Evolutionary conservation across 2,797 vertebrate genomes (phyloP), one percentile per base, ranked within the genome.

Genomic region (Helicolenus hilgendorfi): DNA sequence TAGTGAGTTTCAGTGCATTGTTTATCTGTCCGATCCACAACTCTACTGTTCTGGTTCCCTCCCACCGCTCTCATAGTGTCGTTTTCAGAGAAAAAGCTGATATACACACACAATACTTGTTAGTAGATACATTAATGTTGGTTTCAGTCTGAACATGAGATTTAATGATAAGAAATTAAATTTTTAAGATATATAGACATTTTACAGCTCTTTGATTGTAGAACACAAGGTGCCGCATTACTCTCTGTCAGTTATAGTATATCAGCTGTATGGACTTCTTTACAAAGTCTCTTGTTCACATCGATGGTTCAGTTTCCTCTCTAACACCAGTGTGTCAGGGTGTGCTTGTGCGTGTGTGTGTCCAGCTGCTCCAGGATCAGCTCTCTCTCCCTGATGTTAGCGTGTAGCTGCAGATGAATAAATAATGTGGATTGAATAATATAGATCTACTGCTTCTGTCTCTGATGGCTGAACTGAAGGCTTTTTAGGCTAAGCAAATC

Each of bases 381-480:
- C 27, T 35, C 49, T 64, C 33, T 24, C 63, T 22, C 31, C 36
- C 49, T 41, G 59, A 62, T 45, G 4, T 29, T 20, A 3, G 36
- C 4, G n/a, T 41, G 33, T 22, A n/a, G 22, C 26, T 69, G 76
- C 53, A 24, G 73, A 77, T 72, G 45, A 77, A 83, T 45, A 65
- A 49, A 58, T 77, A 59, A 65, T 77, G 45, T 38, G 22, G 18
- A 36, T 20, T 22, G 55, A 69, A 29, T 65, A 45, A 53, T 41
- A 36, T 26, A 67, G 11, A 11, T 36, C 20, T 35, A 11, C 26
- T 49, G 71, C 22, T 24, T 11, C 22, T 36, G n/a, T n/a, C 27
- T 62, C 59, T 62, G 27, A 27, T 15, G 58, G 58, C 29, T 63
- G 18, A 15, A 10, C 35, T 41, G 1, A 18, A 15, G n/a, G 56